phyloP scores from a whole-genome alignment of 2,113 vertebrate species.

The Poeciliopsis prolifica region DNA sequence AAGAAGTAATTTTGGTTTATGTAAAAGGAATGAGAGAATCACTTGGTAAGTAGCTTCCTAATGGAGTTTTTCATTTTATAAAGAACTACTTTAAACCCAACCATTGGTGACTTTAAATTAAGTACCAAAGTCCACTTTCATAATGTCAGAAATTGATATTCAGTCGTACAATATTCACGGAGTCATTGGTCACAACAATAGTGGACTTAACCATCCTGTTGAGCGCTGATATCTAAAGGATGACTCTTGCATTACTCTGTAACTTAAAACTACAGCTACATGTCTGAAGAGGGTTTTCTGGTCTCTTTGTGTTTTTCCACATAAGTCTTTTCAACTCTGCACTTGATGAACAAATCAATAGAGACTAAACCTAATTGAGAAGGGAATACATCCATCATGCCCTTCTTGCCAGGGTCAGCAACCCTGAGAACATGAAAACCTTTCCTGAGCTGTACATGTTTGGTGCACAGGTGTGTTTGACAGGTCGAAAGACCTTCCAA shows the following conservation, averaged over 20 bases:
- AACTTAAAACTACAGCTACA: not conserved
- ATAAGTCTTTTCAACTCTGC: not conserved
- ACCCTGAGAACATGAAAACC: constrained; percentile 40
- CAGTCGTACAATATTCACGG: not conserved
- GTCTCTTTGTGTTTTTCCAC: constrained; percentile 2
- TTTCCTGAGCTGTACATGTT: constrained; percentile 28
- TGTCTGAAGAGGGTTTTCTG: constrained; percentile 10
- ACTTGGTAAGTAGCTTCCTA: no score
- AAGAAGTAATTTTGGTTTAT: no score
- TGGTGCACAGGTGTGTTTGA: constrained; percentile 11
- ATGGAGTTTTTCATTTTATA: no score
- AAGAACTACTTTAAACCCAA: no score
- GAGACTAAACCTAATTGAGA: constrained; percentile 38
- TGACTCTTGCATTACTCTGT: not conserved
- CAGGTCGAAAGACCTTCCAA: constrained; percentile 38
- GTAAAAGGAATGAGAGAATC: no score
- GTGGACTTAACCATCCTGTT: not conserved
- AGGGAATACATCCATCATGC: constrained; percentile 48
- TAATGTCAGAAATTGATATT: no score
- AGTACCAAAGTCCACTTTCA: no score
- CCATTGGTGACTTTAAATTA: no score
- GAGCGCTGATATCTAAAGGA: not conserved
- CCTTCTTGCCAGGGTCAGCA: constrained; percentile 48
- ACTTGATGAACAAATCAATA: constrained; percentile 48
- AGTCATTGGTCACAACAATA: not conserved